These are phyloP conservation scores for Cichlasoma orientale DNA, from an alignment of 2,797 vertebrate genomes.

Conservation along the genomic window DNA sequence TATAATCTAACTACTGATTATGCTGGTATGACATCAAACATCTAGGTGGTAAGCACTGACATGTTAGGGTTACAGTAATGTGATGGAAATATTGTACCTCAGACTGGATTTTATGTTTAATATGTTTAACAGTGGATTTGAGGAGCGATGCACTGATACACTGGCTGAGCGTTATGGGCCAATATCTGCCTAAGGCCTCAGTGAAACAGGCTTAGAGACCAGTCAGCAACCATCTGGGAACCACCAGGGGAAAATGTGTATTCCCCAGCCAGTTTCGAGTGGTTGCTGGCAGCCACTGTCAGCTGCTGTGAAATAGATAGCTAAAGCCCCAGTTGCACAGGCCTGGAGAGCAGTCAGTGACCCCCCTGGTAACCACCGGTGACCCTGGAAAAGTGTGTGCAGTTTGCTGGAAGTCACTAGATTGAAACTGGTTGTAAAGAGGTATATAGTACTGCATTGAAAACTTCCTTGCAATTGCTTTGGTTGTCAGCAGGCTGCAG, in stretches of 20 bases:
- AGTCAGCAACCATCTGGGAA: neutral
- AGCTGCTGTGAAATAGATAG: neutral
- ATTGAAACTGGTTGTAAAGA: no score
- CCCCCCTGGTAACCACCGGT: neutral
- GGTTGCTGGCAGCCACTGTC: neutral
- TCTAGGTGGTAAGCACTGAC: neutral
- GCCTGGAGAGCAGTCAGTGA: neutral
- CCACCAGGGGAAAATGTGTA: neutral
- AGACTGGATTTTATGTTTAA: neutral
- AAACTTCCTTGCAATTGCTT: no score
- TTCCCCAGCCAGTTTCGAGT: neutral
- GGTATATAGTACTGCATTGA: no score
- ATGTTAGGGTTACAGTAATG: neutral
- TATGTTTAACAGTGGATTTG: neutral
- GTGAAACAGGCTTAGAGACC: neutral
- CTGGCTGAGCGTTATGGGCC: neutral
- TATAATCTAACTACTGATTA: conserved; percentile 16
- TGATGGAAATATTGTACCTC: neutral
- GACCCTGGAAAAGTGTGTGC: neutral
- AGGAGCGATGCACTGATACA: neutral
- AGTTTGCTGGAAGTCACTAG: no score
- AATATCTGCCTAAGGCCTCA: neutral
- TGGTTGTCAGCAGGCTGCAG: no score
- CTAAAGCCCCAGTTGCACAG: neutral
- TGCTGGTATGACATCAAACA: conserved; percentile 1